Base-by-base conservation (phyloP, 1,140 invertebrate genomes). In the Diploscapter pachys region DNA sequence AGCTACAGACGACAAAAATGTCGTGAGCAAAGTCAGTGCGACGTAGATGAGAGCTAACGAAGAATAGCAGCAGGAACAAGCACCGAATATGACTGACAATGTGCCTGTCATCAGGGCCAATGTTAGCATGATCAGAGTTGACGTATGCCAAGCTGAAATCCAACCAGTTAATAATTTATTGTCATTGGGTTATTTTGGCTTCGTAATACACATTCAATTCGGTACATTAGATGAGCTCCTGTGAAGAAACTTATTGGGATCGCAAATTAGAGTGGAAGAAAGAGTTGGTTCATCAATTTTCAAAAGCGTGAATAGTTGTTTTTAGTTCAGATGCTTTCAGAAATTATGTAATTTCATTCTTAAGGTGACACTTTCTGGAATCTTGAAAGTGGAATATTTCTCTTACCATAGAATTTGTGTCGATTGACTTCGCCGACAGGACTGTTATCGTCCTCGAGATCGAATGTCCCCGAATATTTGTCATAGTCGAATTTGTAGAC, bases 401-500 rank as follows among this genome's bases (percentile, higher is more conserved):
- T 13, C 73, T 69, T 55, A 74, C 73, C 83, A 71, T 85, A 85
- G 70, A 85, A 85, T 59, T 85, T 83, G 54, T 85, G 83, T 51
- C 84, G 67, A 63, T 85, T 85, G 8, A 85, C 84, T 74, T 85
- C 83, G 61, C 83, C 83, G 62, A 85, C 83, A 5, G 83, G 83
- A 73, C 78, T 81, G 65, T 85, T 85, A 63, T 85, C 83, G 59
- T 85, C 83, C 63, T 85, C 83, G 55, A 85, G 55, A 65, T 85
- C 83, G 50, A 85, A 85, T 3, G 83, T 85, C 52, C 84, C 83
- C 3, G 84, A 85, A 74, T 85, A 85, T 72, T 85, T 85, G 67
- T 85, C 83, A 64, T 85, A 85, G 54, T 85, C 83, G 68, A 85
- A 85, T 73, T 85, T 85, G 78, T 85, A 85, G 53, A 85, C 84